These are phyloP conservation scores for Ictalurus furcatus DNA, from an alignment of 2,113 vertebrate genomes.

Conservation along the genomic window DNA sequence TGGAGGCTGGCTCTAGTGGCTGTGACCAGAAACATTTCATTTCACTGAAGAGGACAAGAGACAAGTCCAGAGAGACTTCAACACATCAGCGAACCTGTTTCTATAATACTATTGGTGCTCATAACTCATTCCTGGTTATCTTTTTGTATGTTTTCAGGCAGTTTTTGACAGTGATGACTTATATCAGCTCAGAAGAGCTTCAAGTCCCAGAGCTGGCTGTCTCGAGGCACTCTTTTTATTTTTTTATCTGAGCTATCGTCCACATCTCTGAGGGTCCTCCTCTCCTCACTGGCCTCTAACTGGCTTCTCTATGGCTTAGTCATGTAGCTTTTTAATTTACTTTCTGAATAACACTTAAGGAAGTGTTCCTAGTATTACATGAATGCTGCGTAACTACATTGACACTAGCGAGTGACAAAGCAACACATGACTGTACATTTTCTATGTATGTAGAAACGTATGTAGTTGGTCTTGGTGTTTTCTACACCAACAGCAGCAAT, in stretches of 20 bases:
- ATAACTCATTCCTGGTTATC: neutral
- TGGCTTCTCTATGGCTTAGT: neutral
- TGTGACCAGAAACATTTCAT: neutral
- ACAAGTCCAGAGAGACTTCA: constrained; percentile 6
- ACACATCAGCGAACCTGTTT: neutral
- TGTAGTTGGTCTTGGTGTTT: no score
- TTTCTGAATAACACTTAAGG: neutral
- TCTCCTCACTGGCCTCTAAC: neutral
- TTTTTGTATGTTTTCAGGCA: neutral
- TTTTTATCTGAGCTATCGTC: constrained; percentile 26
- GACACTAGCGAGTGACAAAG: neutral
- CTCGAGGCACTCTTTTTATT: neutral
- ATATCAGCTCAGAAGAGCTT: neutral
- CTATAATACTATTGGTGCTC: neutral
- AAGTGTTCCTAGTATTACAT: neutral
- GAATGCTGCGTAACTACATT: neutral
- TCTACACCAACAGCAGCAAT: neutral
- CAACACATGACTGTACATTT: neutral
- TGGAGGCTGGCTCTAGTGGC: constrained; percentile 26
- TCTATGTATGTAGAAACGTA: neutral
- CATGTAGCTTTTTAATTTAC: neutral
- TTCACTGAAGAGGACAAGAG: constrained; percentile 1
- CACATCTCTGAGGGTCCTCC: constrained; percentile 5
- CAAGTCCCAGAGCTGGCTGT: neutral
- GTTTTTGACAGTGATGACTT: neutral